phyloP scores from a whole-genome alignment of 2,888 invertebrate genomes.

The Lymantria monacha region DNA sequence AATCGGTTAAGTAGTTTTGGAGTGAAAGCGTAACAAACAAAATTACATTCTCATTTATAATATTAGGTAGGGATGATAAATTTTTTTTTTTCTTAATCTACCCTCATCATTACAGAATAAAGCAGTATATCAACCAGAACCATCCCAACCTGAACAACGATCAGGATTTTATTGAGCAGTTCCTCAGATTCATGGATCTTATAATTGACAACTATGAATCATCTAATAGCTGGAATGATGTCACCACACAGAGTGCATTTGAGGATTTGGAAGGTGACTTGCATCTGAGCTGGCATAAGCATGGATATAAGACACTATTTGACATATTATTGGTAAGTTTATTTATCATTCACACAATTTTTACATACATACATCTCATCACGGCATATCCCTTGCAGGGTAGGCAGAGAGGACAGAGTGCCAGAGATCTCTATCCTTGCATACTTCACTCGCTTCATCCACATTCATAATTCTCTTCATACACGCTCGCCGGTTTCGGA shows the following conservation, averaged over 20 bases:
- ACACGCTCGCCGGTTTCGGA: too few relatives aligned
- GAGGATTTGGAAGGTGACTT: slow-evolving; percentile 46
- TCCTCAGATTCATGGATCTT: slow-evolving; percentile 44
- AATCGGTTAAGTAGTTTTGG: too few relatives aligned
- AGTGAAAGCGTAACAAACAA: too few relatives aligned
- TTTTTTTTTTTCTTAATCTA: background rate
- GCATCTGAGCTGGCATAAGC: slow-evolving; percentile 51
- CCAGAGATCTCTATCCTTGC: too few relatives aligned
- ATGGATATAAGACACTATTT: slow-evolving; percentile 55
- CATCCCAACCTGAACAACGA: slow-evolving; percentile 39
- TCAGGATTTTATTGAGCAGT: slow-evolving; percentile 41
- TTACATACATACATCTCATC: background rate
- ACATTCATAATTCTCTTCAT: too few relatives aligned
- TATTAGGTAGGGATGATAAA: too few relatives aligned
- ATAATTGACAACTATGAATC: slow-evolving; percentile 49
- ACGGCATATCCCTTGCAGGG: background rate
- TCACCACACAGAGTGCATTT: slow-evolving; percentile 41
- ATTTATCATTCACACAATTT: too few relatives aligned
- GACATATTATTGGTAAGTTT: slow-evolving; percentile 43
- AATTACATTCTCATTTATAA: too few relatives aligned
- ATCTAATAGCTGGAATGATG: slow-evolving; percentile 54
- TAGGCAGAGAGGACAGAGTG: too few relatives aligned
- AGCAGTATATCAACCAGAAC: slow-evolving; percentile 37
- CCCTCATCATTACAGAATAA: slow-evolving; percentile 36
- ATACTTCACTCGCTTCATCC: too few relatives aligned